Evolutionary conservation across 2,113 vertebrate genomes (phyloP).

Genomic region (Grammomys dolichurus): DNA sequence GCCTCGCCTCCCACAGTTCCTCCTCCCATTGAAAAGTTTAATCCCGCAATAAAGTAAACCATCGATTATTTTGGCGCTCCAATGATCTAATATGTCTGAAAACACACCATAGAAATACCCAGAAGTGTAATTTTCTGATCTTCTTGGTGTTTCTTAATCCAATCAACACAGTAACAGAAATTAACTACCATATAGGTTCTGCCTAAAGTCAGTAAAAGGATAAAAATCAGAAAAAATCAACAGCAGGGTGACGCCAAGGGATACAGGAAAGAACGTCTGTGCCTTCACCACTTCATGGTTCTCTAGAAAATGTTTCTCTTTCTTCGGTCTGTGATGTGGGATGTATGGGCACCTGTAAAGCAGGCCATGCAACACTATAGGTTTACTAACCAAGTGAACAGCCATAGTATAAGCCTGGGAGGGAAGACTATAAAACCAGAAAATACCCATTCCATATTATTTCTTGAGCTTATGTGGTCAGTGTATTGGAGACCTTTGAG

Average conservation of each 20-base stretch:
- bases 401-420: fast-evolving
- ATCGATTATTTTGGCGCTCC: background rate
- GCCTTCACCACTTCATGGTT: background rate
- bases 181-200: background rate
- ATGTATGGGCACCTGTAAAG: background rate
- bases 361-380: no score
- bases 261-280: background rate
- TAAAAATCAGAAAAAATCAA: background rate
- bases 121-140: background rate
- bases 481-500: background rate
- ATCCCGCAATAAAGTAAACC: background rate
- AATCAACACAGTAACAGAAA: background rate
- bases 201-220: background rate
- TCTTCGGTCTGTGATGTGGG: background rate
- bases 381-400: background rate
- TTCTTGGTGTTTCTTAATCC: background rate
- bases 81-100: background rate
- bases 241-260: background rate
- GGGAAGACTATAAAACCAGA: background rate
- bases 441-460: fast-evolving
- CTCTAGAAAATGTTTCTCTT: background rate
- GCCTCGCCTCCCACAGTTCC: background rate
- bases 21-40: no score
- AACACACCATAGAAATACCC: background rate
- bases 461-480: background rate